Conservation (phyloP, 2,888 invertebrate species). For the Allygus modestus region DNA sequence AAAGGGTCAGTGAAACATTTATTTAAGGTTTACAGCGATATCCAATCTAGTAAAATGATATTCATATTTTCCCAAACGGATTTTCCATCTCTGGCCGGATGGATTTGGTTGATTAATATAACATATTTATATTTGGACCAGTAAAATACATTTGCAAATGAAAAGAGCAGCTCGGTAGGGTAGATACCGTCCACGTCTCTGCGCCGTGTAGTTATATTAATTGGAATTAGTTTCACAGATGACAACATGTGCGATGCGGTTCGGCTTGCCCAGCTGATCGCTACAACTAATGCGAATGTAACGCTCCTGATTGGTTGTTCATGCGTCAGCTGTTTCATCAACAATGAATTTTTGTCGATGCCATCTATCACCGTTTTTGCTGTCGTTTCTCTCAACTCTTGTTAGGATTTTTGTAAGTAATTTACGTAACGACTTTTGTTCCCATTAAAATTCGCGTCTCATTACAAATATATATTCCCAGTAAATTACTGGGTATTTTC, state of each 20-base stretch:
- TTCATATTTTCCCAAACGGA: slow-evolving; percentile 30
- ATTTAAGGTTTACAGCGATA: slow-evolving; percentile 23
- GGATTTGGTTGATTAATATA: slow-evolving; percentile 21
- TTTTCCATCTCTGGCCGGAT: slow-evolving; percentile 1
- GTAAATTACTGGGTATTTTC: no score
- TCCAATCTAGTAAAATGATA: slow-evolving; percentile 33
- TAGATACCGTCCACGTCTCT: background rate
- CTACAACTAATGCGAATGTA: slow-evolving; percentile 57
- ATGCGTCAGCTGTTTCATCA: slow-evolving; percentile 55
- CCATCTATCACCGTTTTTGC: slow-evolving; percentile 11
- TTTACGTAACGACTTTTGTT: background rate
- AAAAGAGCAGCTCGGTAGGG: slow-evolving; percentile 33
- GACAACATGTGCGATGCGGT: slow-evolving; percentile 48
- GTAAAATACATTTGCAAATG: slow-evolving; percentile 53
- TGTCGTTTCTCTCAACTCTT: background rate
- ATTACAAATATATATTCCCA: no score
- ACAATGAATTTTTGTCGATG: slow-evolving; percentile 35
- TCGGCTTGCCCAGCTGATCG: background rate
- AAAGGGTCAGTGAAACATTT: slow-evolving; percentile 7
- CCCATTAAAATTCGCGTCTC: no score
- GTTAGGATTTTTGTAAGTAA: background rate
- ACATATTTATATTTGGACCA: slow-evolving; percentile 44
- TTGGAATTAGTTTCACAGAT: slow-evolving; percentile 57
- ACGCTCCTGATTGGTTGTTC: slow-evolving; percentile 57
- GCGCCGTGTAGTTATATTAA: slow-evolving; percentile 42